Base-by-base conservation (phyloP, 1,140 invertebrate genomes). In the Diorhabda carinulata region DNA sequence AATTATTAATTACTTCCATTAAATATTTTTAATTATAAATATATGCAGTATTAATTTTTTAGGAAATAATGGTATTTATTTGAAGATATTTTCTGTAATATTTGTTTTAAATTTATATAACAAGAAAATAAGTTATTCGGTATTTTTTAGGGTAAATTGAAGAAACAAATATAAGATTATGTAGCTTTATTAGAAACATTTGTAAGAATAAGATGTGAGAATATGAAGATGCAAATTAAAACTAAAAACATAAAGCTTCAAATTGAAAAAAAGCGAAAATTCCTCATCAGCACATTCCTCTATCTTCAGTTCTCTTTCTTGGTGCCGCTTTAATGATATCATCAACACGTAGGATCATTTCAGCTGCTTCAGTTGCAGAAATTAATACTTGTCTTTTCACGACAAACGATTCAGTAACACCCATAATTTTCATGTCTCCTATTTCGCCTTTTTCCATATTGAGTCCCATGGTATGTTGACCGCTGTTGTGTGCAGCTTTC, bases 331-430 rank as follows among this genome's bases (percentile, higher is more conserved):
- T 96, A 42, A 99, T 91, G 70, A 99, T 99, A 82, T 98, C 91
- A 81, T 99, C 98, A 2, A 99, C 98, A 58, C 98, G 89, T 5
- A 99, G 84, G 78, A 99, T 99, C 94, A 99, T 97, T 85, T 99
- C 98, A 0, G 98, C 97, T 3, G 98, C 98, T 85, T 99, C 98
- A 0, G 96, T 84, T 4, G 97, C 98, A 56, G 95, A 97, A 66
- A 97, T 75, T 56, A 99, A 82, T 6, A 99, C 95, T 82, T 98
- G 97, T 43, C 94, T 85, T 82, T 99, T 99, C 0, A 99, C 97
- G 10, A 93, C 93, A 83, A 91, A 98, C 0, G 97, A 98, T 84
- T 99, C 98, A 0, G 95, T 97, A 71, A 99, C 92, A 40, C 97
- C 97, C 47, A 98, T 82, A 25, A 87, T 84, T 67, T 89, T 89